A percentile compares a stretch with the other conserved stretches of the same genome.
These are phyloP conservation scores for Thymallus thymallus DNA, from an alignment of 2,113 vertebrate genomes.

Conservation along the genomic window DNA sequence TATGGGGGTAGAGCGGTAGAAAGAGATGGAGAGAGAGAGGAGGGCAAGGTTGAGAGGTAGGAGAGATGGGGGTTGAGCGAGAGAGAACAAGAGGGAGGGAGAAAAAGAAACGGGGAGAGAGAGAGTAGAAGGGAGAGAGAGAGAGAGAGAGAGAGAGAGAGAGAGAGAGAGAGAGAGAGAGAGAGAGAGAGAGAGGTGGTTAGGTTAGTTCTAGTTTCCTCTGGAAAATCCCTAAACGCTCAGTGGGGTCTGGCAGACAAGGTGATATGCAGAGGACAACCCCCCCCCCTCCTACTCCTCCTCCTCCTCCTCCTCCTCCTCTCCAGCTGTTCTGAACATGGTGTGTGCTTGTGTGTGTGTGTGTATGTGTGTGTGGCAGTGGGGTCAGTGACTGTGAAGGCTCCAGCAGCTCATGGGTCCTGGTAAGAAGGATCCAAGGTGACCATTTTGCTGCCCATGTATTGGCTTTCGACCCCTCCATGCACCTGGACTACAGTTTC, in stretches of 20 bases:
- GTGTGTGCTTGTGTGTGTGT: background rate
- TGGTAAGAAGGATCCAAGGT: background rate
- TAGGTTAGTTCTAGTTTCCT: constrained; percentile 38
- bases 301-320: constrained; percentile 18
- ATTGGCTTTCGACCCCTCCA: no score
- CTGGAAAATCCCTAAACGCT: constrained; percentile 71
- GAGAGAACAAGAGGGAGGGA: background rate
- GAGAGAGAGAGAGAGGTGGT: constrained; percentile 1
- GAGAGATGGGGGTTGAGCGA: background rate
- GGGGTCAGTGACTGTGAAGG: constrained; percentile 13
- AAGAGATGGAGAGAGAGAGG: background rate
- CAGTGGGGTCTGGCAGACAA: constrained; percentile 64
- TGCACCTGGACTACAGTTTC: no score
- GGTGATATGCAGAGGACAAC: constrained; percentile 75
- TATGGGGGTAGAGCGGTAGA: background rate
- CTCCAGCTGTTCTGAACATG: constrained; percentile 68
- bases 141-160: background rate
- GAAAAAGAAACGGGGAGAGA: constrained; percentile 5
- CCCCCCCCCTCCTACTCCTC: constrained; percentile 18
- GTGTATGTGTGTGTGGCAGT: constrained; percentile 15
- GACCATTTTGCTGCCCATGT: no score
- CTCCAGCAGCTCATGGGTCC: constrained; percentile 30
- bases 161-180: background rate
- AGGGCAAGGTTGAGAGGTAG: background rate
- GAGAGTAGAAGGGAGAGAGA: background rate